These are phyloP conservation scores for Chrosomus eos DNA, from an alignment of 2,797 vertebrate genomes.

Conservation along the genomic window DNA sequence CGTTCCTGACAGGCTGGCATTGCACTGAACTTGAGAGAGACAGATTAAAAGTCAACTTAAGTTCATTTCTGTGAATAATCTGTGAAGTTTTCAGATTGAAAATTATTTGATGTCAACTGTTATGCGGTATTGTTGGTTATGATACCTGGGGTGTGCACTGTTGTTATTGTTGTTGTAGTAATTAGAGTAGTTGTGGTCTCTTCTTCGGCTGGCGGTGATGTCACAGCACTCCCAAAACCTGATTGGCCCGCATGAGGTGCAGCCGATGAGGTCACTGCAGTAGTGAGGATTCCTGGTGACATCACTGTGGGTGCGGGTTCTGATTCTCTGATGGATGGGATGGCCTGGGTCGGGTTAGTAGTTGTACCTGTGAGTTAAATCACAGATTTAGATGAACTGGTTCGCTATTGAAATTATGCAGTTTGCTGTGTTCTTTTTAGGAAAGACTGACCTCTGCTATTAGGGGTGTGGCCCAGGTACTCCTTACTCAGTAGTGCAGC, in stretches of 20 bases:
- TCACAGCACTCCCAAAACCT: constrained; percentile 69
- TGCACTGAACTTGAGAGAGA: constrained; percentile 84
- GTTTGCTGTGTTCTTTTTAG: constrained; percentile 3
- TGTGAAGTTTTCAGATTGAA: not conserved
- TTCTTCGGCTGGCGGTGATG: constrained; percentile 80
- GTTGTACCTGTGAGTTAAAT: constrained; percentile 75
- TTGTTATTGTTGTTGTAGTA: constrained; percentile 92
- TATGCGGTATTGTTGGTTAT: not conserved
- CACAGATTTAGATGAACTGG: constrained; percentile 43
- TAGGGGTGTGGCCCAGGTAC: constrained; percentile 72
- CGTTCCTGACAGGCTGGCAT: constrained; percentile 84
- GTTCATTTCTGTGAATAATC: not conserved
- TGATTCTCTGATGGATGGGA: constrained; percentile 70
- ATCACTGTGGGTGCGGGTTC: constrained; percentile 72
- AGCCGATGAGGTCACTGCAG: constrained; percentile 75
- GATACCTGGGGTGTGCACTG: constrained; percentile 89
- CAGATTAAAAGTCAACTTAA: not conserved
- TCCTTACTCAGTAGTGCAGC: constrained; percentile 84
- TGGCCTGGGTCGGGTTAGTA: constrained; percentile 80
- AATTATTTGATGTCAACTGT: not conserved
- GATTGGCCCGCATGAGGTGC: constrained; percentile 64
- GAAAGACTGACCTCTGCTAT: constrained; percentile 65
- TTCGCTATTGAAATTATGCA: not conserved
- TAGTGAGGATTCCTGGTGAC: constrained; percentile 81
- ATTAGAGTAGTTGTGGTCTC: constrained; percentile 93